Evolutionary conservation across 1,140 invertebrate species (phyloP).

Genomic region (Colletes gigas): DNA sequence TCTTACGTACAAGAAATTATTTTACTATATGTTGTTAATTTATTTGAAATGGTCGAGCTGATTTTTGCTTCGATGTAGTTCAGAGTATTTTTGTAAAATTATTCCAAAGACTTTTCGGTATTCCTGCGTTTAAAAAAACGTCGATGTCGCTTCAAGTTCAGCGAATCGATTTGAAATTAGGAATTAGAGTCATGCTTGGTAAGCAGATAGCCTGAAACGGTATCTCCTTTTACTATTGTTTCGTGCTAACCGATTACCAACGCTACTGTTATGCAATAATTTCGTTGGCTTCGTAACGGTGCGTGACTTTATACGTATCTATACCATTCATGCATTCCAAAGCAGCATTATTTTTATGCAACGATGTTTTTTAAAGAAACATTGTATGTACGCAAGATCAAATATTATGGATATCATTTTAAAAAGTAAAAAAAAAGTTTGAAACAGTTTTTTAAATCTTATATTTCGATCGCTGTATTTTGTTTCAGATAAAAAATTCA

Average conservation of each 20-base stretch:
- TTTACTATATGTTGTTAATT: too few species aligned
- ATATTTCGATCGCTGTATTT: background rate
- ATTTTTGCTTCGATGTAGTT: too few species aligned
- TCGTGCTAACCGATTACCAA: slow-evolving; percentile 61
- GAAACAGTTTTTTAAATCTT: background rate
- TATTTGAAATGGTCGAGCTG: too few species aligned
- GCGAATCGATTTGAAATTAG: slow-evolving; percentile 49
- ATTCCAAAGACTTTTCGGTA: too few species aligned
- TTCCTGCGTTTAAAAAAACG: too few species aligned
- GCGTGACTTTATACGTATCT: background rate
- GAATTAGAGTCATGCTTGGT: slow-evolving; percentile 53
- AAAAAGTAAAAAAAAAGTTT: too few species aligned
- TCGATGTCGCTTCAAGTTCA: background rate
- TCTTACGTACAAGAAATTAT: too few species aligned
- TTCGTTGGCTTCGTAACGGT: slow-evolving; percentile 31
- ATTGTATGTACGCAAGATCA: too few species aligned
- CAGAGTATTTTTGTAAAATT: too few species aligned
- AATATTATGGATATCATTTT: too few species aligned
- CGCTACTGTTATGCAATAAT: slow-evolving; percentile 51
- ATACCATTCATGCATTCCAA: slow-evolving; percentile 14
- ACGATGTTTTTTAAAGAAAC: background rate
- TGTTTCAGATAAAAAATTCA: slow-evolving; percentile 68
- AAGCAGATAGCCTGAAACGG: slow-evolving; percentile 37
- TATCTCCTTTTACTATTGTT: slow-evolving; percentile 63
- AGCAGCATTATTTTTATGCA: background rate